phyloP scores from a whole-genome alignment of 2,888 invertebrate species.

The Drosophila macrospina region DNA sequence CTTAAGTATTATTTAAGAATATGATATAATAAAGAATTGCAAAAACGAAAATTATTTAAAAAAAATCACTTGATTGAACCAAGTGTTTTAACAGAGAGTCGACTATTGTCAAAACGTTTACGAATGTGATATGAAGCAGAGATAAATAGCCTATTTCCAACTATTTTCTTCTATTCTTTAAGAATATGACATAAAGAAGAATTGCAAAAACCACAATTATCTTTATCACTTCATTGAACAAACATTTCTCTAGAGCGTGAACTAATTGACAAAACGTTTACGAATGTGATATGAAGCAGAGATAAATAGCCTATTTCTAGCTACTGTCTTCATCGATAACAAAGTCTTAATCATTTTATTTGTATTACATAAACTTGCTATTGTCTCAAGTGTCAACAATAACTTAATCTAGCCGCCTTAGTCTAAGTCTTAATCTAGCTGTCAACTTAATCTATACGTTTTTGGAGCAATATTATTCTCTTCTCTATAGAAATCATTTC shows the following conservation, averaged over 20 bases:
- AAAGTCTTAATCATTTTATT: too few relatives aligned
- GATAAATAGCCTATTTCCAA: neutral
- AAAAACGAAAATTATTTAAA: too few relatives aligned
- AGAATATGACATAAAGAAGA: neutral
- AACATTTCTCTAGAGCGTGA: too few relatives aligned
- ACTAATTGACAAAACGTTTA: neutral
- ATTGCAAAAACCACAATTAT: too few relatives aligned
- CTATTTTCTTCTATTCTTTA: neutral
- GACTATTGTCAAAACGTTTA: neutral
- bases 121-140: neutral
- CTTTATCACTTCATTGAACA: too few relatives aligned
- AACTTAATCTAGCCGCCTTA: neutral
- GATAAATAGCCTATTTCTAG: neutral
- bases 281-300: neutral
- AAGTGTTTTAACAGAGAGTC: too few relatives aligned
- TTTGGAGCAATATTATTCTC: neutral
- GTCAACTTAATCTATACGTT: neutral
- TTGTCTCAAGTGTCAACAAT: neutral
- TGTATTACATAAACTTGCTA: neutral
- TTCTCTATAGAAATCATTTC: constrained; percentile 7
- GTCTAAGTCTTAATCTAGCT: too few relatives aligned
- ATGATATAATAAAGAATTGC: too few relatives aligned
- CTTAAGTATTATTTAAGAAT: too few relatives aligned
- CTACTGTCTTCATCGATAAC: too few relatives aligned
- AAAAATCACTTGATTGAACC: too few relatives aligned